Evolutionary conservation across 2,888 invertebrate genomes (phyloP), one percentile per base, ranked within the genome.

Genomic region (Sarcophaga caerulescens): DNA sequence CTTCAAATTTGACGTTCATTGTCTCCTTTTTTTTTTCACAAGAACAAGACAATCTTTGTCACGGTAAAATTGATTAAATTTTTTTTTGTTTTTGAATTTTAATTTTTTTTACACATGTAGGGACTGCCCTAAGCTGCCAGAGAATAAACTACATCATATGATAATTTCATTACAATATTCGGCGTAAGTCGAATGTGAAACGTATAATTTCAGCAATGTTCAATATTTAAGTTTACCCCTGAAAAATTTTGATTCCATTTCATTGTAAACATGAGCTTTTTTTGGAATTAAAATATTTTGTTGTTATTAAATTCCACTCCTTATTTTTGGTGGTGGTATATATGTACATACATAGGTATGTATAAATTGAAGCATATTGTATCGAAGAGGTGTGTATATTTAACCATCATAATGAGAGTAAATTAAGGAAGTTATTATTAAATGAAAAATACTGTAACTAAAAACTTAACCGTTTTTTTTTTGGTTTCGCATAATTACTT

Each of bases 391-490:
- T 69, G 81, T 73, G 77, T 77, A 76, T 68, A 74, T 81, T 79
- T 77, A 78, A 59, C n/a, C 66, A 77, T 25, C 35, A 63, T 81
- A 81, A 85, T 81, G 76, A 77, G 77, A 73, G 77, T 63, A 85
- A 85, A 85, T 81, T 81, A 77, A 81, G 81, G 81, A 85, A 85
- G 85, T 81, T 85, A 81, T 85, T 81, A 77, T 77, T 66, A 66
- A 70, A 63, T 44, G 52, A 17, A 76, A 69, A 77, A 47, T 59
- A 45, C n/a, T n/a, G n/a, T n/a, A n/a, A n/a, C n/a, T n/a, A n/a
- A n/a, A n/a, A n/a, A 65, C 3, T 47, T 47, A 79, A 79, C 12
- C 21, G 60, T 76, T 19, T 35, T 59, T 25, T 65, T 65, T 76
- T 84, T 77, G 52, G 84, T 80, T 84, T 65, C 83, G 80, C 79